phyloP scores from a whole-genome alignment of 2,113 vertebrate species.

The Fukomys damarensis region DNA sequence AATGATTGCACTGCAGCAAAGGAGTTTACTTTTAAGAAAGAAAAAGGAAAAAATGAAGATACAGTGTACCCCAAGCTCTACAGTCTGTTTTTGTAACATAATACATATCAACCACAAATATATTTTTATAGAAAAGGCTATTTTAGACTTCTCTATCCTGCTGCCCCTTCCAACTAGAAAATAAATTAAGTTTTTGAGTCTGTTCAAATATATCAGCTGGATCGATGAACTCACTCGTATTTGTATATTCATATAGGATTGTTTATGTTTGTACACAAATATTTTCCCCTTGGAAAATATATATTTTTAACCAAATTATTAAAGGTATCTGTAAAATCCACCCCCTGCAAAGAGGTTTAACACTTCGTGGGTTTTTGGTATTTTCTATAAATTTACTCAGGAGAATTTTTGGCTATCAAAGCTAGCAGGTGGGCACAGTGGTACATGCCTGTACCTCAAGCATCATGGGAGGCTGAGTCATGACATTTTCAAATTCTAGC shows the following conservation, averaged over 20 bases:
- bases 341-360: neutral
- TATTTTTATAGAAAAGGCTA: slow-evolving; percentile 35
- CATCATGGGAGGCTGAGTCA: neutral
- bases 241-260: neutral
- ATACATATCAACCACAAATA: neutral
- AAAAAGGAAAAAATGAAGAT: neutral
- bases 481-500: neutral
- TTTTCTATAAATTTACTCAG: neutral
- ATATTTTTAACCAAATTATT: neutral
- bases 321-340: neutral
- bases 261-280: neutral
- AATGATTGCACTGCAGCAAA: slow-evolving; percentile 41
- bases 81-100: slow-evolving; percentile 17
- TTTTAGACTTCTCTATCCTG: slow-evolving; percentile 44
- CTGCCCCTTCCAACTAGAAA: slow-evolving; percentile 43
- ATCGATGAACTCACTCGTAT: neutral
- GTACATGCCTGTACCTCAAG: neutral
- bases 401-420: neutral
- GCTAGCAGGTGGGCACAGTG: neutral
- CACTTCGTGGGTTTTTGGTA: neutral
- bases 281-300: neutral
- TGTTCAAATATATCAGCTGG: slow-evolving; percentile 6
- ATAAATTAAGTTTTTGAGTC: slow-evolving; percentile 57
- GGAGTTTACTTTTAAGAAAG: slow-evolving; percentile 58
- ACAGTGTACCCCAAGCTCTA: neutral